Evolutionary conservation across 2,797 vertebrate species (phyloP).

Genomic region (Urocyon cinereoargenteus): DNA sequence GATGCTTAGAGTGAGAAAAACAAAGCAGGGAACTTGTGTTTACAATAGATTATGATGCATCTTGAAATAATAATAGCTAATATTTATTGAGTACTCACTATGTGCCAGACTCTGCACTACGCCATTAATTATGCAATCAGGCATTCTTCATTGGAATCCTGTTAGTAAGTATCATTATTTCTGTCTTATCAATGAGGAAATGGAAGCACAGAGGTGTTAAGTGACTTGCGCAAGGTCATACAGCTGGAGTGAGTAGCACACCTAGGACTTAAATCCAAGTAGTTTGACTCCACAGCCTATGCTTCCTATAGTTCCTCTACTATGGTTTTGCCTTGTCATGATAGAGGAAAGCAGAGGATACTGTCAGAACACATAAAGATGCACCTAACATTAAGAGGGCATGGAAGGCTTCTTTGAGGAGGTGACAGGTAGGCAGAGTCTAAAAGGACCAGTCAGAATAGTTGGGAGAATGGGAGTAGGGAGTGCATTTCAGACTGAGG

Average conservation of each 20-base stretch:
- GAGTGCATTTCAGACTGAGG: neutral
- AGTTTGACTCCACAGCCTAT: neutral
- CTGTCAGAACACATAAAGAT: neutral
- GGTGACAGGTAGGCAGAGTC: neutral
- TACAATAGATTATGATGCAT: neutral
- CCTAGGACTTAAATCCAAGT: neutral
- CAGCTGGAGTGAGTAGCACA: neutral
- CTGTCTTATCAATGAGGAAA: neutral
- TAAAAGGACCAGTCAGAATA: neutral
- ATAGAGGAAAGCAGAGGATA: neutral
- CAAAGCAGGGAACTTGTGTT: neutral
- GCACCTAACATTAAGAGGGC: neutral
- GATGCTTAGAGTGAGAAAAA: slow-evolving; percentile 28
- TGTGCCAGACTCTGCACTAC: neutral
- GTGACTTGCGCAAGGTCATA: slow-evolving; percentile 33
- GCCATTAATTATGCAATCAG: neutral
- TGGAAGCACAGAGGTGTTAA: slow-evolving; percentile 21
- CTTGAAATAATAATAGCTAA: slow-evolving; percentile 1
- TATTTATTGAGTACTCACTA: neutral
- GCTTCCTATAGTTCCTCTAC: neutral
- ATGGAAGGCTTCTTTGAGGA: neutral
- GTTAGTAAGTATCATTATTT: neutral
- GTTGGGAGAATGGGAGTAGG: neutral
- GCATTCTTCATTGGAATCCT: neutral
- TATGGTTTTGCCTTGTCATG: neutral